Base-by-base conservation (phyloP, 2,113 vertebrate species). In the Peromyscus leucopus region DNA sequence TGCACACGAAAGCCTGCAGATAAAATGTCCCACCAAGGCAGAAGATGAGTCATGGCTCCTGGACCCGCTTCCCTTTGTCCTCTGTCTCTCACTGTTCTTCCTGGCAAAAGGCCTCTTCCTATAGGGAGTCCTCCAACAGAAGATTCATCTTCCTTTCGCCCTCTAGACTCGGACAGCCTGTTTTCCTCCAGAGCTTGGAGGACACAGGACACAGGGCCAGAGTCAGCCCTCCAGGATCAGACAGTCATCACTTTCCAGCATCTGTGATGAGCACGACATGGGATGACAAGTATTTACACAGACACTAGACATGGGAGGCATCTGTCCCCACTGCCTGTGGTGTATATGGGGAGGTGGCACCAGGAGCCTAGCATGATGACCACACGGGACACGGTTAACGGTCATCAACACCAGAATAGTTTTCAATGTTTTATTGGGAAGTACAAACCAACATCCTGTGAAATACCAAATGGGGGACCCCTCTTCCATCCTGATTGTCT, bases 41-140 rank as follows among this genome's bases (percentile, higher is more conserved):
- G 96, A 90, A 89, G 92, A 72, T 91, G 82, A 92, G 93, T 94
- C 97, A 92, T 95, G 97, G 97, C 97, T 95, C 76, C 83, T 80
- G 31, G 78, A 59, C 7, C 90, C 6, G 93, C 96, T 98, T 97
- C 75, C 59, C 1, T 16, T 97, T 97, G 96, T 96, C 78, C 96
- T 97, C 94, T 97, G 97, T 97, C 96, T 95, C 94, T 78, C 33
- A 5, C 19, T 75, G 46, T 82, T 16, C 67, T 97, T 97, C 95
- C 96, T 96, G 95, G 96, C 94, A 97, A 97, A 96, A 79, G 94
- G 55, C 95, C 94, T 98, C 94, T 92, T 97, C 97, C 93, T 94
- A 55, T 94, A 97, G 97, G 95, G 95, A 96, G 97, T 95, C 57
- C 57, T 84, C 24, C 83, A 86, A 95, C 92, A 11, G 97, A 98